Percentiles rank a stretch among this genome's conserved stretches.
Conservation (phyloP, 2,797 vertebrate genomes). For the Etheostoma nigrum region DNA sequence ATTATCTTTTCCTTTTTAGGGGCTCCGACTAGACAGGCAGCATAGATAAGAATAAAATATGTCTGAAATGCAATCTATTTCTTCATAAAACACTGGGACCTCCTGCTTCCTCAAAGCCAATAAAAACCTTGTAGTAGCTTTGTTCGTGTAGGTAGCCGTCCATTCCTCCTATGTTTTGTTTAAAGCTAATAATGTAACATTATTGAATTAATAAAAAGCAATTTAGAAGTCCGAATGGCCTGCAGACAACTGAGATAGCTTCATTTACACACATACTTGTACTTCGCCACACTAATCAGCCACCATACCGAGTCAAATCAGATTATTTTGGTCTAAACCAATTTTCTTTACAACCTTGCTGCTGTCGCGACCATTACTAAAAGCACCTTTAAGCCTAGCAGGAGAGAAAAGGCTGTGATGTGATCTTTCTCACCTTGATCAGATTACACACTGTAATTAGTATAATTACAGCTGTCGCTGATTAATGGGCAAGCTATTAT, state of each 20-base stretch:
- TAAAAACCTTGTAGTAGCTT: neutral
- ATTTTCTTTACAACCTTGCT: conserved; percentile 49
- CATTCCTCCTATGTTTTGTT: neutral
- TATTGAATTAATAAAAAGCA: conserved; percentile 37
- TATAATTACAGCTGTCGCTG: conserved; percentile 82
- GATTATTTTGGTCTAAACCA: conserved; percentile 67
- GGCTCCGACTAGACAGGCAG: neutral
- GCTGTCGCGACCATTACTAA: conserved; percentile 36
- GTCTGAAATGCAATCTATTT: neutral
- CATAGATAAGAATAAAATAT: neutral
- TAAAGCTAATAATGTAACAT: neutral
- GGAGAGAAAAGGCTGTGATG: conserved; percentile 57
- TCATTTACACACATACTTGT: conserved; percentile 34
- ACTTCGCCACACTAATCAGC: conserved; percentile 40
- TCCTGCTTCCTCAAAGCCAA: conserved; percentile 1
- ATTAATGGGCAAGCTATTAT: conserved; percentile 83
- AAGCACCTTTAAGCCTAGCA: conserved; percentile 30
- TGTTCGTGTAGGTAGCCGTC: neutral
- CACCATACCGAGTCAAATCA: conserved; percentile 53
- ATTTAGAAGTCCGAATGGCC: conserved; percentile 10
- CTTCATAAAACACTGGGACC: neutral
- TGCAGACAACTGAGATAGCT: conserved; percentile 16
- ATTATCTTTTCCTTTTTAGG: neutral
- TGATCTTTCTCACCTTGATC: conserved; percentile 75
- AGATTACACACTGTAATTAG: conserved; percentile 81